Evolutionary conservation across 1,140 invertebrate genomes (phyloP).

Genomic region (Gryon sp.): DNA sequence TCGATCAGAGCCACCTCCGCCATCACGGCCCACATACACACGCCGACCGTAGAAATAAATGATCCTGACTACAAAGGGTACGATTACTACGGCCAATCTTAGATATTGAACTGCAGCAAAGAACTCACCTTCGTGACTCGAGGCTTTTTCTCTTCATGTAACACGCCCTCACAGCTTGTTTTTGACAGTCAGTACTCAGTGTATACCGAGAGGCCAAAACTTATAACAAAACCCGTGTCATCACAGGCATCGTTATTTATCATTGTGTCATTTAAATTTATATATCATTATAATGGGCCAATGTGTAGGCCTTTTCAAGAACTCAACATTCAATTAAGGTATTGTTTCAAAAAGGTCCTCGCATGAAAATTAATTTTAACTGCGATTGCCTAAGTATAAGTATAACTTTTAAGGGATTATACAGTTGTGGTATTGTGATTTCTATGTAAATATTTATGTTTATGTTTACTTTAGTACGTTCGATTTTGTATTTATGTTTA

Average conservation of each 20-base stretch:
- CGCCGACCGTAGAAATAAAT: conserved; percentile 56
- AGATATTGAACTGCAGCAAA: conserved; percentile 55
- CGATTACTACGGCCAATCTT: conserved; percentile 56
- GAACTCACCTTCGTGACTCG: conserved; percentile 59
- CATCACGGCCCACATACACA: conserved; percentile 48
- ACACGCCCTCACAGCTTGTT: conserved; percentile 51
- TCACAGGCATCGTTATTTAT: conserved; percentile 31
- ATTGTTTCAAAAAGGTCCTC: too few relatives aligned
- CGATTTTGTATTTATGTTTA: too few relatives aligned
- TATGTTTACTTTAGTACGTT: too few relatives aligned
- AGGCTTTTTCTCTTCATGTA: conserved; percentile 38
- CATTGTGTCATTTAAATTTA: conserved; percentile 34
- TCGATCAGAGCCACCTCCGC: conserved; percentile 52
- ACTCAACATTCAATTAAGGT: background rate
- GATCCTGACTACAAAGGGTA: conserved; percentile 56
- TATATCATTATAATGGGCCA: conserved; percentile 30
- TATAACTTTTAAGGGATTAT: too few relatives aligned
- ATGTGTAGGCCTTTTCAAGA: too few relatives aligned
- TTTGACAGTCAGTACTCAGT: conserved; percentile 17
- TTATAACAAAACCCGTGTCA: conserved; percentile 26
- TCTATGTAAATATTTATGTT: too few relatives aligned
- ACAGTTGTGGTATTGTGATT: too few relatives aligned
- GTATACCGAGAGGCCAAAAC: background rate
- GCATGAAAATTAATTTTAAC: too few relatives aligned
- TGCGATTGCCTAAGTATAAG: too few relatives aligned